Percentiles rank a stretch among this genome's conserved stretches.
These are phyloP conservation scores for Hylia prasina DNA, from an alignment of 2,113 vertebrate species.

Conservation along the genomic window DNA sequence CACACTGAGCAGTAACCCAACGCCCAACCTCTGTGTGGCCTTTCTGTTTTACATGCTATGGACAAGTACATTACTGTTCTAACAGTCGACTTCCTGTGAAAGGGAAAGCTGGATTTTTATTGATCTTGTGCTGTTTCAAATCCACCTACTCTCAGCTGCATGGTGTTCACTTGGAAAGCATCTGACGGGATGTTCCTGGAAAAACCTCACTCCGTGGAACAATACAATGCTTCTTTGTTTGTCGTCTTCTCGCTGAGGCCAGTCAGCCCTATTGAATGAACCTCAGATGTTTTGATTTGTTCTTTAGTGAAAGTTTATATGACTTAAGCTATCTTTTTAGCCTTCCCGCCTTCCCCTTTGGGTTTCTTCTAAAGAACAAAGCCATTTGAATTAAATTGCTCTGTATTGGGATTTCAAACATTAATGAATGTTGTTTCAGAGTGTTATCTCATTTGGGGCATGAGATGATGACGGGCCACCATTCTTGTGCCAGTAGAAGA, in stretches of 20 bases:
- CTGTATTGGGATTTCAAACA: constrained; percentile 54
- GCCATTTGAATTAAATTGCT: constrained; percentile 36
- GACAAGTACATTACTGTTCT: constrained; percentile 54
- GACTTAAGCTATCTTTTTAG: constrained; percentile 57
- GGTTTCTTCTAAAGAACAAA: constrained; percentile 67
- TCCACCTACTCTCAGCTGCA: constrained; percentile 53
- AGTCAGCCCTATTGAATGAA: constrained; percentile 39
- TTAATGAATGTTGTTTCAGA: constrained; percentile 62
- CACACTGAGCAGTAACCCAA: neutral
- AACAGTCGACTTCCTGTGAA: constrained; percentile 48
- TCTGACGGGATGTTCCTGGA: constrained; percentile 52
- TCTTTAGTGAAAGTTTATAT: constrained; percentile 57
- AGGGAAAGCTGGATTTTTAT: constrained; percentile 35
- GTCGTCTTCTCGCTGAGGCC: constrained; percentile 17
- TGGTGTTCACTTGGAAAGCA: constrained; percentile 47
- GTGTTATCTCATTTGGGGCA: constrained; percentile 53
- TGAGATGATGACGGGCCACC: neutral
- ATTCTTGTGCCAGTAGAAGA: constrained; percentile 26
- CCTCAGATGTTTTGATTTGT: constrained; percentile 64
- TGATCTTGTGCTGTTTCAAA: constrained; percentile 49
- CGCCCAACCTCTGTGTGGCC: constrained; percentile 43
- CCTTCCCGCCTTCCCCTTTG: neutral
- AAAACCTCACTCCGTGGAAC: neutral
- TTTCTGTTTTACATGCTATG: constrained; percentile 23
- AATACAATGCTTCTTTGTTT: constrained; percentile 67